Evolutionary conservation across 2,113 vertebrate genomes (phyloP).

Genomic region (Malurus elegans): DNA sequence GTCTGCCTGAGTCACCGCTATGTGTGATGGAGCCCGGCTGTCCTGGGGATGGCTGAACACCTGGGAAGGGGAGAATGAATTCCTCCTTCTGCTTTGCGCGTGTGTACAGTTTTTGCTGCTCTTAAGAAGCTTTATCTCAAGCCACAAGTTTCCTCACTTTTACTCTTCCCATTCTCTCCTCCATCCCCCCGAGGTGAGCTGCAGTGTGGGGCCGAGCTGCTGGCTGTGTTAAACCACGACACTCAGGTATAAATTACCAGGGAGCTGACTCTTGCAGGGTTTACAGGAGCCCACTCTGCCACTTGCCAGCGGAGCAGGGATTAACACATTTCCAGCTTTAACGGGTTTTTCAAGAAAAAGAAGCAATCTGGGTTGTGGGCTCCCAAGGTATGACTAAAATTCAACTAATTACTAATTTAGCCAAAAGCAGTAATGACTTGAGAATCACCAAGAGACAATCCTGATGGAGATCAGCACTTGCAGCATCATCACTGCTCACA

Average conservation of each 20-base stretch:
- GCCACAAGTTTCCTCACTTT: accelerated
- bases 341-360: neutral
- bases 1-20: neutral
- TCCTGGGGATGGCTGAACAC: neutral
- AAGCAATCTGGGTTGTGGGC: neutral
- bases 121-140: neutral
- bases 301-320: neutral
- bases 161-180: neutral
- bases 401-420: neutral
- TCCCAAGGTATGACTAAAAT: neutral
- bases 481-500: neutral
- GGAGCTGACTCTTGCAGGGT: neutral
- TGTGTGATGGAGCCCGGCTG: accelerated
- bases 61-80: neutral
- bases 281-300: neutral
- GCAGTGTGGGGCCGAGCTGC: neutral
- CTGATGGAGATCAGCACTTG: neutral
- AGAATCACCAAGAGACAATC: neutral
- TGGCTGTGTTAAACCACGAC: neutral
- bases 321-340: neutral
- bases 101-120: neutral
- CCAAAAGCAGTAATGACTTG: neutral
- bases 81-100: neutral
- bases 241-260: neutral
- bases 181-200: neutral